A percentile compares a stretch with the other conserved stretches of the same genome.
Evolutionary conservation across 2,797 vertebrate species (phyloP).

Genomic region (Melanotaenia maccullochi): DNA sequence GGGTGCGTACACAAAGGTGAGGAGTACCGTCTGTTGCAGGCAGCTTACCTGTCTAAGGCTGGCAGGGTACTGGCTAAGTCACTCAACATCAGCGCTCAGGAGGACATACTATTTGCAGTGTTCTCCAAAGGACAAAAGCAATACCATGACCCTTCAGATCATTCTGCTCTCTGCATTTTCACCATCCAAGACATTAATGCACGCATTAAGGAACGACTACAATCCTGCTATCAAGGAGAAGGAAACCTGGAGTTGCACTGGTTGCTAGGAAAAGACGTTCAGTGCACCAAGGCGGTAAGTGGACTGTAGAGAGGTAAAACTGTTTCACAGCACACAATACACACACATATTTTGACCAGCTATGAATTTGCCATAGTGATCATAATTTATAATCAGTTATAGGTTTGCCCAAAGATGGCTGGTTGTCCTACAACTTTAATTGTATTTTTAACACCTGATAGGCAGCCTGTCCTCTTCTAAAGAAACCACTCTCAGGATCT

Average conservation of each 20-base stretch:
- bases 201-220: slow-evolving; percentile 95
- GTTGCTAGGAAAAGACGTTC: slow-evolving; percentile 97
- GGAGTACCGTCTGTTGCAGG: slow-evolving; percentile 96
- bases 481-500: slow-evolving; percentile 63
- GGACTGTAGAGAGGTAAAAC: slow-evolving; percentile 1
- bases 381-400: not conserved
- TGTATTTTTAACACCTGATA: slow-evolving; percentile 49
- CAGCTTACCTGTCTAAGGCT: slow-evolving; percentile 92
- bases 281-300: slow-evolving; percentile 96
- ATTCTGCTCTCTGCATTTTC: slow-evolving; percentile 95
- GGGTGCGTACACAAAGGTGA: slow-evolving; percentile 90
- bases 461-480: slow-evolving; percentile 31
- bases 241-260: slow-evolving; percentile 98
- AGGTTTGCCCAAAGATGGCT: slow-evolving; percentile 22
- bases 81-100: slow-evolving; percentile 90
- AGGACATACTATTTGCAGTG: slow-evolving; percentile 94
- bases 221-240: slow-evolving; percentile 98
- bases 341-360: not conserved
- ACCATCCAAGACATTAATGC: slow-evolving; percentile 91
- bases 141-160: slow-evolving; percentile 91
- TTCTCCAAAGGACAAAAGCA: slow-evolving; percentile 99
- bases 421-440: slow-evolving; percentile 27
- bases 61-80: slow-evolving; percentile 89
- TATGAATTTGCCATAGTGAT: not conserved
- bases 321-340: not conserved